phyloP scores from a whole-genome alignment of 2,113 vertebrate species.

The Columbina picui region DNA sequence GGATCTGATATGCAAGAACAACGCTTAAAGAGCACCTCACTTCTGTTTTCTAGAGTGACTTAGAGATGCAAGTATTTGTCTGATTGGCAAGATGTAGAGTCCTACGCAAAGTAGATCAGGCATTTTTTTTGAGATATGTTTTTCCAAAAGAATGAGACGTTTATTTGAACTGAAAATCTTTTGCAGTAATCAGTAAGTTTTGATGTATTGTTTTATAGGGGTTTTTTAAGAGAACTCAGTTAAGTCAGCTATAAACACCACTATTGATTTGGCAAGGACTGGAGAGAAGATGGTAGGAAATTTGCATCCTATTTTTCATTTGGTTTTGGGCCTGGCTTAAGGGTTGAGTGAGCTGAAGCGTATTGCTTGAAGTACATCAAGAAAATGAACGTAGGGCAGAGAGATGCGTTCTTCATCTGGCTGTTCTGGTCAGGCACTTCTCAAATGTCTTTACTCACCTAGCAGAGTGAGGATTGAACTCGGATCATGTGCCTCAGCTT shows the following conservation, averaged over 20 bases:
- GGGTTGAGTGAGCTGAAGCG: background rate
- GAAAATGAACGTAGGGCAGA: background rate
- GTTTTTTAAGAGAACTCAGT: background rate
- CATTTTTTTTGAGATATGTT: background rate
- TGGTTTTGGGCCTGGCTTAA: background rate
- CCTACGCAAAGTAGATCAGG: background rate
- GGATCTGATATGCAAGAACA: constrained; percentile 18
- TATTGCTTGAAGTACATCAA: background rate
- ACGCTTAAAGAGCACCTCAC: background rate
- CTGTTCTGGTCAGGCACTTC: background rate
- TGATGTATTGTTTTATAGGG: background rate
- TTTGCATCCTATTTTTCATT: background rate
- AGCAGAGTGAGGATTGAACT: background rate
- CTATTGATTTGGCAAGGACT: background rate
- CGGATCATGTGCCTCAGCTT: fast-evolving
- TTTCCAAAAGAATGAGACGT: background rate
- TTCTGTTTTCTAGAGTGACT: constrained; percentile 1
- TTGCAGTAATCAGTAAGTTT: background rate
- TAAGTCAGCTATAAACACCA: background rate
- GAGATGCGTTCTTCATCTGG: background rate
- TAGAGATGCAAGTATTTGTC: constrained; percentile 8
- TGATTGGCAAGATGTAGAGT: constrained; percentile 11
- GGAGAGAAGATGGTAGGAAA: background rate
- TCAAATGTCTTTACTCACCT: background rate
- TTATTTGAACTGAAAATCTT: background rate